Conservation (phyloP, 1,140 invertebrate species). For the Macrocentrus cingulum region DNA sequence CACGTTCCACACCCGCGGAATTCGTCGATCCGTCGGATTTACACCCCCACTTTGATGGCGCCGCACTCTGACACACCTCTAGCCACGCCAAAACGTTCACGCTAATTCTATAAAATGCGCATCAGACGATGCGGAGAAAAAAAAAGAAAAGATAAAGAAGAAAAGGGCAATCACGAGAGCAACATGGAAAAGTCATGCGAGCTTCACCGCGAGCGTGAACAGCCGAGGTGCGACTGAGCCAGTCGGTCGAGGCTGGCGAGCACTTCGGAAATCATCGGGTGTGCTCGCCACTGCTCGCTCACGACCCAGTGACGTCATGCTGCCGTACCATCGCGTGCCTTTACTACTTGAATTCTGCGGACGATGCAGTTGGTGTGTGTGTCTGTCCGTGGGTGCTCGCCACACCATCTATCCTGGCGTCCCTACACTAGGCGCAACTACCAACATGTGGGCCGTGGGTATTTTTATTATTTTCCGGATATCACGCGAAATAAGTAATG, state of each 20-base stretch:
- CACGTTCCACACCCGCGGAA: too few relatives aligned
- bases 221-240: conserved; percentile 45
- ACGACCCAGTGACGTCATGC: conserved; percentile 38
- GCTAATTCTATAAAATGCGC: too few relatives aligned
- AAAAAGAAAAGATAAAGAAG: conserved; percentile 1
- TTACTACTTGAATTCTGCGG: conserved; percentile 51
- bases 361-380: conserved; percentile 32
- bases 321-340: conserved; percentile 55
- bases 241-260: conserved; percentile 29
- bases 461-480: conserved; percentile 11
- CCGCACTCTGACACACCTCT: not conserved
- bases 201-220: conserved; percentile 27
- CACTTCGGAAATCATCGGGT: conserved; percentile 36
- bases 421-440: too few relatives aligned
- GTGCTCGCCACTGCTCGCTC: conserved; percentile 27
- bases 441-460: too few relatives aligned
- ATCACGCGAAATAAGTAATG: conserved; percentile 12
- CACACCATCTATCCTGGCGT: not conserved
- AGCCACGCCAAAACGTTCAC: too few relatives aligned
- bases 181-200: not conserved
- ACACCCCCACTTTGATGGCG: not conserved
- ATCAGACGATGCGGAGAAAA: not conserved
- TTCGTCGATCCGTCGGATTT: not conserved
- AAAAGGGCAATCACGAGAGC: not conserved
- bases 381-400: not conserved